phyloP scores from a whole-genome alignment of 2,888 invertebrate genomes.

The Drosophila eohydei region DNA sequence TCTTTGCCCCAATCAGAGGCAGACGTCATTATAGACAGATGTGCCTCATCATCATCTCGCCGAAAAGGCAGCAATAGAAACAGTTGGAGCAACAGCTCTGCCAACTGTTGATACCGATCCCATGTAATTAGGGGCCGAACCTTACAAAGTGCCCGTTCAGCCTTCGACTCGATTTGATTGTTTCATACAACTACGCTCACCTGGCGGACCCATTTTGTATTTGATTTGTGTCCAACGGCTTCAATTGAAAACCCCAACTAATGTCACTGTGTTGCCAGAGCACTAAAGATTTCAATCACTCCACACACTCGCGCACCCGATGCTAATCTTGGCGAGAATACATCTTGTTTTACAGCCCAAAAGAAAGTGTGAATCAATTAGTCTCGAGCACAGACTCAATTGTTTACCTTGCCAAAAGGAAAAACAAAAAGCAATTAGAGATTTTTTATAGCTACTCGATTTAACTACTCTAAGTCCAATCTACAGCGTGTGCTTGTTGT shows the following conservation, averaged over 20 bases:
- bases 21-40: constrained; percentile 59
- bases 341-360: constrained; percentile 76
- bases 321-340: constrained; percentile 37
- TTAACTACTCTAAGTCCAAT: constrained; percentile 51
- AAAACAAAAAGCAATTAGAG: constrained; percentile 66
- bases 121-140: constrained; percentile 44
- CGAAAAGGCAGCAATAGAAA: constrained; percentile 22
- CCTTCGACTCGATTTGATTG: constrained; percentile 22
- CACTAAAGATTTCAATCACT: constrained; percentile 70
- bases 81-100: constrained; percentile 19
- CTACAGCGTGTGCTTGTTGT: constrained; percentile 22
- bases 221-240: constrained; percentile 38
- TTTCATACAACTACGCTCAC: constrained; percentile 16
- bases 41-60: constrained; percentile 55
- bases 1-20: constrained; percentile 46
- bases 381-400: constrained; percentile 60
- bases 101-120: constrained; percentile 48
- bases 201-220: constrained; percentile 32
- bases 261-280: constrained; percentile 50
- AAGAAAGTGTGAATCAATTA: constrained; percentile 83
- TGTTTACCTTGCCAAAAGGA: constrained; percentile 68
- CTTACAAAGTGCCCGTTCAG: constrained; percentile 35
- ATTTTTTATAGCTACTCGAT: constrained; percentile 70
- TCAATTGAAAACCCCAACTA: constrained; percentile 41
- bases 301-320: constrained; percentile 19